Evolutionary conservation across 2,113 vertebrate species (phyloP).

Genomic region (Riparia riparia): DNA sequence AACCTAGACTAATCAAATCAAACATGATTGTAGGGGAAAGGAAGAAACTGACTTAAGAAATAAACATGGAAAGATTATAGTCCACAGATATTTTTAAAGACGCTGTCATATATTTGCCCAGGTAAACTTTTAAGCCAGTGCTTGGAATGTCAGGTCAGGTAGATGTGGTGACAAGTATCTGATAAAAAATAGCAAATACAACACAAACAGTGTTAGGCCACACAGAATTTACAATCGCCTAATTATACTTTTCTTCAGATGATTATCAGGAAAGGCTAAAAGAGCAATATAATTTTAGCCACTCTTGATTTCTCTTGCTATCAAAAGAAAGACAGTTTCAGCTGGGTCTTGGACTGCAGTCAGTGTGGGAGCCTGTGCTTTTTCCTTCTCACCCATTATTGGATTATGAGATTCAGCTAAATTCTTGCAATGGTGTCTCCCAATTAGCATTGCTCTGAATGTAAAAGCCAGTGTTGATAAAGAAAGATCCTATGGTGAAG

Average conservation of each 20-base stretch:
- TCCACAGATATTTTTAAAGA: constrained; percentile 21
- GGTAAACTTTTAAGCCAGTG: constrained; percentile 17
- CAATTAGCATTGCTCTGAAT: background rate
- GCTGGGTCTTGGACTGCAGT: background rate
- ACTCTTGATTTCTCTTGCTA: background rate
- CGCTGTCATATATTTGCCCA: background rate
- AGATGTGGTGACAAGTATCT: background rate
- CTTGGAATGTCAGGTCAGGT: background rate
- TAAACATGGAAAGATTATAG: background rate
- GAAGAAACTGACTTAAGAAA: background rate
- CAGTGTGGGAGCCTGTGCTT: background rate
- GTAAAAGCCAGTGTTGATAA: background rate
- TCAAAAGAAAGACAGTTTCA: background rate
- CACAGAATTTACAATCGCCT: background rate
- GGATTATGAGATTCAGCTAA: background rate
- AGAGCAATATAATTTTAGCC: background rate
- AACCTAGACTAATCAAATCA: constrained; percentile 71
- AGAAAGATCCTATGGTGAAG: background rate
- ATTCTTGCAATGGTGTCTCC: background rate
- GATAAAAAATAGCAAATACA: background rate
- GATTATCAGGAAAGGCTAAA: background rate
- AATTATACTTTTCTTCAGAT: background rate
- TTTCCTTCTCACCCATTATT: background rate
- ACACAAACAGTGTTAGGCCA: background rate
- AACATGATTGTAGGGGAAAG: constrained; percentile 15